Percentiles rank a stretch among this genome's conserved stretches.
Evolutionary conservation across 2,888 invertebrate species (phyloP).

Genomic region (Deroplatys truncata): DNA sequence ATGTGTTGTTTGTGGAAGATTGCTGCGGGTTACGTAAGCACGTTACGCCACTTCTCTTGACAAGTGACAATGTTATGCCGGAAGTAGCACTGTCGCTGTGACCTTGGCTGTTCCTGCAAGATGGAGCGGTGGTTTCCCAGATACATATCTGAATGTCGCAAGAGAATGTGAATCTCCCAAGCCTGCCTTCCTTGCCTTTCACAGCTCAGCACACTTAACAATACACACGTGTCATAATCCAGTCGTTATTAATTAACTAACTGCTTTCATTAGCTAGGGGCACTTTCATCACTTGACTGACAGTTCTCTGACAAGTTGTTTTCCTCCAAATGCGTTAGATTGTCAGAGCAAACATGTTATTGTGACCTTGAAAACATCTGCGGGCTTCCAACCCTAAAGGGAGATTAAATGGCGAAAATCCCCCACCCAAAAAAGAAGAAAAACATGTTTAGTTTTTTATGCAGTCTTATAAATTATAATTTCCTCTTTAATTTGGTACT

Average conservation of each 20-base stretch:
- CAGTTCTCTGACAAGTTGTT: no score
- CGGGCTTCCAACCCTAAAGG: no score
- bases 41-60: background rate
- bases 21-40: background rate
- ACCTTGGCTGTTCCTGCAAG: background rate
- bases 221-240: background rate
- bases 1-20: background rate
- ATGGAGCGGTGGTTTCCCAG: background rate
- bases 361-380: no score
- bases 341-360: no score
- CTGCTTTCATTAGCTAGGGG: background rate
- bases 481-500: no score
- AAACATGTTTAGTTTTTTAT: no score
- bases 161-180: background rate
- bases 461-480: no score
- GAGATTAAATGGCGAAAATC: no score
- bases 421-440: no score
- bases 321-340: no score
- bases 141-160: background rate
- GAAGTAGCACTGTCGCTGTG: background rate
- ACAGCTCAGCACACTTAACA: background rate
- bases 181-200: background rate
- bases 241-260: background rate
- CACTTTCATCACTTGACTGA: background rate
- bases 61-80: background rate